These are phyloP conservation scores for Rhaphigaster nebulosa DNA, from an alignment of 2,888 invertebrate species.

Conservation along the genomic window DNA sequence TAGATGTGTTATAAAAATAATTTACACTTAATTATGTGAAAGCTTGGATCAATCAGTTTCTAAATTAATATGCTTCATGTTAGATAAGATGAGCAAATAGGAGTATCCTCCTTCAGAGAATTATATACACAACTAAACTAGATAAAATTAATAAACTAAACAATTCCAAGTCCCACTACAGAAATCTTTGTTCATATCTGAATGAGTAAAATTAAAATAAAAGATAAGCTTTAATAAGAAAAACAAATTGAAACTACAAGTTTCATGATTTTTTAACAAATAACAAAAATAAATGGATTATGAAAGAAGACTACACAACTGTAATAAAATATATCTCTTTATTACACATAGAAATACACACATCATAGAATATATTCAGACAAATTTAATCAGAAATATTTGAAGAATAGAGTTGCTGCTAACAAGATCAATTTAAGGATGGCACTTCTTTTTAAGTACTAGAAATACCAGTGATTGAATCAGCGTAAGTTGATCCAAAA, in stretches of 20 bases:
- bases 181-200: too few species aligned
- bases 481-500: neutral
- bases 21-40: too few species aligned
- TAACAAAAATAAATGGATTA: neutral
- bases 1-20: too few species aligned
- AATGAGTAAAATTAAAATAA: too few species aligned
- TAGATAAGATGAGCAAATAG: too few species aligned
- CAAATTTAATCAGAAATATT: neutral
- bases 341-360: neutral
- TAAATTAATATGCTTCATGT: too few species aligned
- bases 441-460: neutral
- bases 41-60: too few species aligned
- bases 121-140: too few species aligned
- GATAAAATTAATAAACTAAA: too few species aligned
- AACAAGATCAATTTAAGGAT: neutral
- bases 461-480: neutral
- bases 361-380: neutral
- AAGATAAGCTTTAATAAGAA: neutral
- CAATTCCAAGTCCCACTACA: too few species aligned
- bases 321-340: slow-evolving; percentile 32
- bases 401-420: neutral
- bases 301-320: neutral
- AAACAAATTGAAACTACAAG: neutral
- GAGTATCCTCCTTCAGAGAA: too few species aligned
- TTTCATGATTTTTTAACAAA: neutral